A percentile compares a stretch with the other conserved stretches of the same genome.
These are phyloP conservation scores for Hydrolagus affinis DNA, from an alignment of 2,113 vertebrate genomes.

Conservation along the genomic window DNA sequence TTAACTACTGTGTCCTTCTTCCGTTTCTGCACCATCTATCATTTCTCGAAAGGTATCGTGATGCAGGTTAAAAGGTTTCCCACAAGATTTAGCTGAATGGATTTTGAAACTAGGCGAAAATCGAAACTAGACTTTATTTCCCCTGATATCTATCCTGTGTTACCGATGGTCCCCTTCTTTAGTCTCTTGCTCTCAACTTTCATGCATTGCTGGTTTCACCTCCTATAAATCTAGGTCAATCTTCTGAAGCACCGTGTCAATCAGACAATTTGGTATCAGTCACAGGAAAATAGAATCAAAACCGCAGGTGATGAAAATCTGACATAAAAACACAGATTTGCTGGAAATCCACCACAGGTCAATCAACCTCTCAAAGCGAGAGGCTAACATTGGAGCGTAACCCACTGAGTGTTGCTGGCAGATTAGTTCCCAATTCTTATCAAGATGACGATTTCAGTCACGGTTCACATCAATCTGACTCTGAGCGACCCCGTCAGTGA, in stretches of 20 bases:
- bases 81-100: conserved; percentile 3
- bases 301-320: too few species aligned
- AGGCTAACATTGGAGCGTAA: too few species aligned
- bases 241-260: not conserved
- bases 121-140: not conserved
- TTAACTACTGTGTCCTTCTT: not conserved
- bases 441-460: not conserved
- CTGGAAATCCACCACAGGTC: too few species aligned
- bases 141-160: conserved; percentile 1
- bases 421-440: not conserved
- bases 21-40: not conserved
- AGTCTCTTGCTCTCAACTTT: not conserved
- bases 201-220: not conserved
- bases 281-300: too few species aligned
- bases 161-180: not conserved
- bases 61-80: conserved; percentile 4
- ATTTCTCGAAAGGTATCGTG: conserved; percentile 5
- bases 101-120: not conserved
- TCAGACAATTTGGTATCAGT: not conserved
- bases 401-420: too few species aligned
- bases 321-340: too few species aligned
- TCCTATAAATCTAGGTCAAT: not conserved
- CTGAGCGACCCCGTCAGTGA: too few species aligned
- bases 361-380: too few species aligned
- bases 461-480: not conserved